Conservation (phyloP, 2,797 vertebrate species). For the Heterohyrax brucei region DNA sequence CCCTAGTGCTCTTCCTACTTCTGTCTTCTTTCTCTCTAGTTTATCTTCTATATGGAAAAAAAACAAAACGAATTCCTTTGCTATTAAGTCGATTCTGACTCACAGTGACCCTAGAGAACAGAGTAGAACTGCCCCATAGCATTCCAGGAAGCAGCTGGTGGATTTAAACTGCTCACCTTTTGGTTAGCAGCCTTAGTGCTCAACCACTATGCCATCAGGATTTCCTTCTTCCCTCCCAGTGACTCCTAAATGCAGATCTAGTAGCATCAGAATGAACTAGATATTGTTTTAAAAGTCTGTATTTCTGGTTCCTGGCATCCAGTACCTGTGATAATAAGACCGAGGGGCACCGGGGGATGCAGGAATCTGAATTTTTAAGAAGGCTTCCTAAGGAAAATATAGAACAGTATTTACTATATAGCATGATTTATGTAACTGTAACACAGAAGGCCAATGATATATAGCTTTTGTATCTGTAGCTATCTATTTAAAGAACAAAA, state of each 20-base stretch:
- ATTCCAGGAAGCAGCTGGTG: too few species aligned
- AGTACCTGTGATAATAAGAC: conserved; percentile 20
- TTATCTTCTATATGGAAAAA: not conserved
- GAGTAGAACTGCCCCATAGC: too few species aligned
- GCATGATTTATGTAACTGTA: conserved; percentile 1
- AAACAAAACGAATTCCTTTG: too few species aligned
- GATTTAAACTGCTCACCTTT: too few species aligned
- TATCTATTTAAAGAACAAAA: not conserved
- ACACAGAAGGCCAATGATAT: not conserved
- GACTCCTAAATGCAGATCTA: not conserved
- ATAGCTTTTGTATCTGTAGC: not conserved
- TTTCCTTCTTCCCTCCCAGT: not conserved
- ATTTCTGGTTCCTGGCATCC: not conserved
- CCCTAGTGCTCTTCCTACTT: not conserved
- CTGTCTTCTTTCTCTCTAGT: not conserved
- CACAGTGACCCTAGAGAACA: too few species aligned
- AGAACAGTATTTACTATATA: conserved; percentile 1
- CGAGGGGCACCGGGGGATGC: not conserved
- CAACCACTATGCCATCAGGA: too few species aligned
- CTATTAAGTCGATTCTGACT: too few species aligned
- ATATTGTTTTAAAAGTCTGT: not conserved
- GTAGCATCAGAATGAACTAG: not conserved
- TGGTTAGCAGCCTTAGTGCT: too few species aligned
- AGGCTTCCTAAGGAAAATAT: conserved; percentile 42
- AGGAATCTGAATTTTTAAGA: conserved; percentile 51